Evolutionary conservation across 2,797 vertebrate species (phyloP), one percentile per base, ranked within the genome.

Genomic region (Falco novaeseelandiae): DNA sequence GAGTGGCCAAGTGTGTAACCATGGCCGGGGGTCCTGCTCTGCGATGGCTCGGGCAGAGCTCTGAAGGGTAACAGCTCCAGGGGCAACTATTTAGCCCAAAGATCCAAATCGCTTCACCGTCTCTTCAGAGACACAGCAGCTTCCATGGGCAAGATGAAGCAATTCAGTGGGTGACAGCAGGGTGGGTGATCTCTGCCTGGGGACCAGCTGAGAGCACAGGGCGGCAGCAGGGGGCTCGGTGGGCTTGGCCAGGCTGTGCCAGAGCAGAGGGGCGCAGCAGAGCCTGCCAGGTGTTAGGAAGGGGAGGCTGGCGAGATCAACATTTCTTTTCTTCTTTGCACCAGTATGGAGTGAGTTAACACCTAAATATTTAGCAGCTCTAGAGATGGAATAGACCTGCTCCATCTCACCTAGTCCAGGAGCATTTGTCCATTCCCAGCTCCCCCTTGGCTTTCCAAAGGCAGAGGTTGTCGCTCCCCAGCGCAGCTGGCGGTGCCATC

Each of bases 171-270:
- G 29, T 65, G 65, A 18, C 40, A 69, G 69, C 19, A 42, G 20
- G 38, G 72, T 36, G 51, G 27, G 34, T 0, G 2, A 20, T 46
- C 34, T 77, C 42, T 91, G 51, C 73, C 77, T 51, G 42, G 59
- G 40, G 71, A 55, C 44, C 32, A 30, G 48, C 73, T 49, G 63
- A 25, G 27, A 29, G 74, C 58, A 11, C 10, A 1, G 61, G 25
- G 52, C 21, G 36, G 32, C 32, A 36, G 6, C 1, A 1, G 15
- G 14, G 20, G 26, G 11, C 26, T 26, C 1, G 0, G 3, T 2
- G 15, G 21, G 34, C 36, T 1, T 55, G 66, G 38, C 34, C n/a
- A 44, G 54, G 67, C 30, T 70, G 40, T 38, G 78, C 49, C 42
- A 20, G 84, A 89, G 52, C 54, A 27, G 12, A 66, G 55, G 26